Evolutionary conservation across 2,113 vertebrate species (phyloP).

Genomic region (Phoenicopterus ruber): DNA sequence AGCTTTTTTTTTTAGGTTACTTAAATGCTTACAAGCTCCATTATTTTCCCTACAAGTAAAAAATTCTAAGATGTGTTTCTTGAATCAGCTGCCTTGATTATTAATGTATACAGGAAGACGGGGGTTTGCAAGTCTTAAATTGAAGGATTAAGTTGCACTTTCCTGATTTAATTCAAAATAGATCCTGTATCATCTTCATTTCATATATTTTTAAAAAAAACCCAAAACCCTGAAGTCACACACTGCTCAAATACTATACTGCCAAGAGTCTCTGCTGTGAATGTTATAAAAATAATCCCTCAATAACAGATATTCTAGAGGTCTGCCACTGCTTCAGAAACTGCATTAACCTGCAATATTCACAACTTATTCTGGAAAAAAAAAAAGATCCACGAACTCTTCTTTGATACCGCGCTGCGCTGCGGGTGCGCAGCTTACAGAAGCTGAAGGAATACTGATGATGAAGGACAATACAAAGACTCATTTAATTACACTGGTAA

Average conservation of each 20-base stretch:
- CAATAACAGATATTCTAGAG: not conserved
- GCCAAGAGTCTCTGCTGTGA: not conserved
- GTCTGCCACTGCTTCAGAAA: not conserved
- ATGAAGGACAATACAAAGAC: not conserved
- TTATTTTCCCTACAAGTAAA: not conserved
- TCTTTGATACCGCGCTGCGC: not conserved
- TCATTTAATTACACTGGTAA: not conserved
- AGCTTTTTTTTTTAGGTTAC: not conserved
- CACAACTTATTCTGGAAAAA: not conserved
- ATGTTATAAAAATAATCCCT: not conserved
- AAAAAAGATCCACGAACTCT: not conserved
- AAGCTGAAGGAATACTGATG: not conserved
- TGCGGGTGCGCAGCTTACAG: not conserved
- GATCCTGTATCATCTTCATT: slow-evolving; percentile 20
- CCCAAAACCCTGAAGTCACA: not conserved
- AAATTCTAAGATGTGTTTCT: not conserved
- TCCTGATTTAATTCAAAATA: slow-evolving; percentile 41
- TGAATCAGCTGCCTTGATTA: not conserved
- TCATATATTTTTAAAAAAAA: not conserved
- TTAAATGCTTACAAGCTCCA: not conserved
- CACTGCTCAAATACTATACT: not conserved
- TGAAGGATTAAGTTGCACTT: slow-evolving; percentile 37
- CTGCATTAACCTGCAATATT: slow-evolving; percentile 3
- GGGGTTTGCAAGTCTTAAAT: not conserved
- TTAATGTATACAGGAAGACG: not conserved